Base-by-base conservation (phyloP, 2,888 invertebrate species). In the Pterobdella sp. region DNA sequence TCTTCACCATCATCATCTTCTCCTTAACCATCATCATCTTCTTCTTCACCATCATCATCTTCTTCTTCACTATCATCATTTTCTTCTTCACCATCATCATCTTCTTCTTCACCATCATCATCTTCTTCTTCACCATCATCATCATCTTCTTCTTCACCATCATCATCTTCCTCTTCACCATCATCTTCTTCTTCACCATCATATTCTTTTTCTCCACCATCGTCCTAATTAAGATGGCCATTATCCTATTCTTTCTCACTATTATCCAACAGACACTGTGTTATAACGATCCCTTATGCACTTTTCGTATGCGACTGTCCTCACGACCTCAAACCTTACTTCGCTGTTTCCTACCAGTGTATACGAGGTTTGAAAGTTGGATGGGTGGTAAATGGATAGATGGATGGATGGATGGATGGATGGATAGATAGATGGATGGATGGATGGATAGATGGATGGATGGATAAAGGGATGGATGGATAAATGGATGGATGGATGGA, bases 21-120 rank as follows among this genome's bases (percentile, higher is more conserved):
- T 56, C 42, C 73, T 56, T 69, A 31, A 32, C 34, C 67, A 32
- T 67, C 67, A 32, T 67, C 67, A 67, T 67, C 67, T 14, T 67
- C 67, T 32, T 67, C 35, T 14, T 67, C 67, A 67, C 34, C 67
- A 34, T 34, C 67, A 67, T 67, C 35, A 67, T 67, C 67, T 32
- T 67, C 67, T 14, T 67, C 67, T 32, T 67, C 35, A 34, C 26
- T 35, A 37, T 68, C 68, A 42, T 42, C 68, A 68, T 68, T 42
- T 37, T 68, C 68, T 37, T 68, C 68, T 37, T 68, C 68, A 68
- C 42, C 68, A 68, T 68, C 68, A 68, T 68, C 68, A 68, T 68
- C 49, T 37, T 68, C 68, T 37, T 68, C 31, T 37, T 68, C 49
- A 68, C 42, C 68, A 68, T 68, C 68, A 68, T 68, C 68, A 70